Base-by-base conservation (phyloP, 2,888 invertebrate species). In the Oithona nana region DNA sequence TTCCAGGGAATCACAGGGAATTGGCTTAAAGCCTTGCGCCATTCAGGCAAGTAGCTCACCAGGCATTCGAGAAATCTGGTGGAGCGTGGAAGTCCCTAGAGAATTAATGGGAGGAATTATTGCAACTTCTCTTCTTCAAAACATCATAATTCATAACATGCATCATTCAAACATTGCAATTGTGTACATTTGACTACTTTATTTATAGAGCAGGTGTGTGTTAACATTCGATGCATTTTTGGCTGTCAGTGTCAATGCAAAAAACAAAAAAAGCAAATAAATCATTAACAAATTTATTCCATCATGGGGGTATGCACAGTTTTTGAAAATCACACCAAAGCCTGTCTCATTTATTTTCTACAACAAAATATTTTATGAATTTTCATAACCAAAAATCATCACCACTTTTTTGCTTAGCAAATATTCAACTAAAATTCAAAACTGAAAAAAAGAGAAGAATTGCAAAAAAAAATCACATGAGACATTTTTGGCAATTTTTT, bases 1-100 rank as follows among this genome's bases (percentile, higher is more conserved):
- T 75, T 73, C 76, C 79, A 80, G 11, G 78, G 75, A 66, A 82
- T 72, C 13, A 82, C 81, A 0, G 83, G 82, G 70, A 80, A 81
- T 49, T 76, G 74, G 64, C 77, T 74, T 59, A 77, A 75, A 24
- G 73, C 69, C 67, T 78, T 77, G 65, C 81, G 73, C 70, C 79
- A 72, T 16, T 71, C 71, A 1, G 73, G 70, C 56, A 82, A 70
- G 72, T 78, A 77, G 1, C 73, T 67, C 50, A 79, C 69, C 28
- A 79, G 75, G 0, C 77, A 73, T 68, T 82, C 82, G 64, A 82
- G 71, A 65, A 83, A 76, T 11, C 80, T 79, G 26, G 78, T 79
- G 68, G 78, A 77, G 63, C 73, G 72, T 51, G 77, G 76, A 49
- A 79, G 71, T 49, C 72, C 71, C 76, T 78, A 68, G 39, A 70